phyloP scores from a whole-genome alignment of 2,888 invertebrate genomes.

The Venusia cambrica region DNA sequence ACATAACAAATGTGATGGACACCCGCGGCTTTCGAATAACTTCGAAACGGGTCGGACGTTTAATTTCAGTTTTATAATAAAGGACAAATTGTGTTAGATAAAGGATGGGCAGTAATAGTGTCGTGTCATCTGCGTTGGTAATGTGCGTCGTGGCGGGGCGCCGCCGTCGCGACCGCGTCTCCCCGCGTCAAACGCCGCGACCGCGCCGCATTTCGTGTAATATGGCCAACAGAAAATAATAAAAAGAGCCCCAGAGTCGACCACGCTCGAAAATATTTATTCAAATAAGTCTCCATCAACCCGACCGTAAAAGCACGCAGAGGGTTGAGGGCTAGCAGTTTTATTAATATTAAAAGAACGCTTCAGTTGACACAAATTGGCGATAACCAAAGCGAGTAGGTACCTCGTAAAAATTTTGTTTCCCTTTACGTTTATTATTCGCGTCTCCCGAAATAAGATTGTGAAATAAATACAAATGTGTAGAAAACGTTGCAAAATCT shows the following conservation, averaged over 20 bases:
- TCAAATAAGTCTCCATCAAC: constrained; percentile 77
- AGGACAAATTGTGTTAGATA: constrained; percentile 76
- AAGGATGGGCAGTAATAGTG: constrained; percentile 75
- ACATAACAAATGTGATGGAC: constrained; percentile 62
- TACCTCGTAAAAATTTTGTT: constrained; percentile 62
- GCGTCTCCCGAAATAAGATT: constrained; percentile 48
- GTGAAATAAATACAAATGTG: constrained; percentile 30
- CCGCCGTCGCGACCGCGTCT: constrained; percentile 47
- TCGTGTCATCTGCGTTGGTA: constrained; percentile 73
- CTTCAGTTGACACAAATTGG: constrained; percentile 78
- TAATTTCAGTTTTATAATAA: constrained; percentile 74
- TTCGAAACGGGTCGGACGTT: constrained; percentile 67
- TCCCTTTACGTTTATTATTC: constrained; percentile 51
- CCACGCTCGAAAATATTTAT: constrained; percentile 73
- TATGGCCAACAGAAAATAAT: constrained; percentile 55
- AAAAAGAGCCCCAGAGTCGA: constrained; percentile 46
- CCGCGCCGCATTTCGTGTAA: constrained; percentile 29
- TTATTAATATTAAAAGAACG: constrained; percentile 80
- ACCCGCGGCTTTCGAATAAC: constrained; percentile 71
- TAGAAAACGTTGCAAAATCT: constrained; percentile 9
- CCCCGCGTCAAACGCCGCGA: constrained; percentile 11
- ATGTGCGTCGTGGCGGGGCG: constrained; percentile 68
- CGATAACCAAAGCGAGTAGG: constrained; percentile 70
- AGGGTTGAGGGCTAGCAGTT: constrained; percentile 73
- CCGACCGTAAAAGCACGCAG: constrained; percentile 73